Conservation (phyloP, 2,888 invertebrate genomes). For the Cacoxenus indagator region DNA sequence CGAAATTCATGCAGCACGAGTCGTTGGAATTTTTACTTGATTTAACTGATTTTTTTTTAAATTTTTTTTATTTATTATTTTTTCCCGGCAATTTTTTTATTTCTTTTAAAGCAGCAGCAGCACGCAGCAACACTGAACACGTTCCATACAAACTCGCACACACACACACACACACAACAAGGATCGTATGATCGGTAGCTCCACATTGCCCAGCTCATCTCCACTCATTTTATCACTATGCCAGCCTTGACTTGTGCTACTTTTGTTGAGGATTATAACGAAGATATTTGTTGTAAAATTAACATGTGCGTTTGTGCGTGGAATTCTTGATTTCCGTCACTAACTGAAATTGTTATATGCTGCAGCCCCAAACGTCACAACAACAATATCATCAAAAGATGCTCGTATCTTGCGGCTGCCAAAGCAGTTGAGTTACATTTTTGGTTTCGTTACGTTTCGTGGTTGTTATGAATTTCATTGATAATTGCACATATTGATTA, state of each 20-base stretch:
- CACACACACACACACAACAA: neutral
- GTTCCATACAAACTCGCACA: neutral
- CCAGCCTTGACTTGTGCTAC: neutral
- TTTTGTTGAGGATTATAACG: conserved; percentile 4
- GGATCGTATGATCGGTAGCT: neutral
- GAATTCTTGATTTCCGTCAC: conserved; percentile 25
- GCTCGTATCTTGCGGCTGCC: neutral
- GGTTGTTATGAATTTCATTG: conserved; percentile 65
- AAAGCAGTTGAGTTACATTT: neutral
- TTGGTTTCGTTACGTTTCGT: conserved; percentile 41
- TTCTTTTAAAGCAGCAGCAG: neutral
- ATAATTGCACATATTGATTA: conserved; percentile 65
- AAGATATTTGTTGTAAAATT: conserved; percentile 29
- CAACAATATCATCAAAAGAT: neutral
- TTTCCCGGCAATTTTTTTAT: too few species aligned
- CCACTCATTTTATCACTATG: neutral
- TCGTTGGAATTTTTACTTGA: conserved; percentile 11
- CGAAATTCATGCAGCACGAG: conserved; percentile 23
- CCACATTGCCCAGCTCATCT: neutral
- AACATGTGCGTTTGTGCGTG: conserved; percentile 29
- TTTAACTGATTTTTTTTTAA: conserved; percentile 8
- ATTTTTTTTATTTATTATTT: too few species aligned
- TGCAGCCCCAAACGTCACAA: neutral
- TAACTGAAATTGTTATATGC: conserved; percentile 5
- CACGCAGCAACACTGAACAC: neutral